Base-by-base conservation (phyloP, 1,140 invertebrate species). In the Pseudomyrmex flavicornis region DNA sequence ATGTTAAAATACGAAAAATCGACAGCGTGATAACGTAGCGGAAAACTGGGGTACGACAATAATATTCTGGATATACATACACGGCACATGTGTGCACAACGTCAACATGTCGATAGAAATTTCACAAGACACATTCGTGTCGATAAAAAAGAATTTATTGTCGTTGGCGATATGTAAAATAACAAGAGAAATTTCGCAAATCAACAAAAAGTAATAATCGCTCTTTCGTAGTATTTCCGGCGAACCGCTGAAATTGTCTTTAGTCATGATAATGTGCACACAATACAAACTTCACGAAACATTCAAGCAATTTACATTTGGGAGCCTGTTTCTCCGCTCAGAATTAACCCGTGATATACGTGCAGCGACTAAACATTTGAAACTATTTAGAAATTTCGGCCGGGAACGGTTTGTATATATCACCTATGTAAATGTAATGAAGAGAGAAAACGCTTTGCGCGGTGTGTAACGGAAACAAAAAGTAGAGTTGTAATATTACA, bases 341-440 rank as follows among this genome's bases (percentile, higher is more conserved):
- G 20, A 50, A 72, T 80, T 80, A 80, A 80, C 44, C 35, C 13
- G n/a, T 50, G 76, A 72, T 80, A 80, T 80, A 80, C 44, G 63
- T 69, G 54, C n/a, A 46, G 54, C n/a, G 66, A 72, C 66, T 80
- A 80, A 80, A 72, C 66, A 80, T 72, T 80, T 35, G 66, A 72
- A 80, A 80, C 54, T 80, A 80, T 80, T 80, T 80, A 61, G 76
- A 72, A 80, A 80, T 80, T 80, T 80, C 35, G 46, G 63, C 22
- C 44, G 52, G 66, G 9, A 61, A 26, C 61, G 48, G 15, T 59
- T 59, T 70, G 44, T 7, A 9, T 17, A 80, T 20, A 50, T 15
- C 13, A 1, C 48, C 35, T 35, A 35, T 35, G 9, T 15, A 59
- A 79, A 80, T 72, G 59, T 8, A 48, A 61, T 59, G 20, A 70